phyloP scores from a whole-genome alignment of 1,140 invertebrate species.

The Dermatophagoides farinae region DNA sequence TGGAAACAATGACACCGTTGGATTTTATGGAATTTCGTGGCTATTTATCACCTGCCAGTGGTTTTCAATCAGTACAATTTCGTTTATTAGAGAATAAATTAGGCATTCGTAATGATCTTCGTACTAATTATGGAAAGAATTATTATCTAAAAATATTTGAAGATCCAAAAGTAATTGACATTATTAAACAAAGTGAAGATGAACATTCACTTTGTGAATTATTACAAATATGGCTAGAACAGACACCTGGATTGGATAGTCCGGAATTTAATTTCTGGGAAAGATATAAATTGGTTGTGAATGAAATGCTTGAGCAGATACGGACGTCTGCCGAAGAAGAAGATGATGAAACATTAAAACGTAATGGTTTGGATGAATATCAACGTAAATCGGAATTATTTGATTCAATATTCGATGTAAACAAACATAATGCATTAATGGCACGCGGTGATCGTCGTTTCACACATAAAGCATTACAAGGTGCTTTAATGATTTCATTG shows the following conservation, averaged over 20 bases:
- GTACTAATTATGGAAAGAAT: conserved; percentile 79
- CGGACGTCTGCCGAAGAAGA: conserved; percentile 32
- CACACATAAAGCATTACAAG: conserved; percentile 71
- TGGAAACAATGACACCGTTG: conserved; percentile 92
- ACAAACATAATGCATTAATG: conserved; percentile 9
- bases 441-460: conserved; percentile 55
- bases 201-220: conserved; percentile 62
- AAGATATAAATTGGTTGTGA: conserved; percentile 59
- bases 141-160: conserved; percentile 62
- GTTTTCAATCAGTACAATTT: conserved; percentile 94
- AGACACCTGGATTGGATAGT: conserved; percentile 68
- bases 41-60: conserved; percentile 78
- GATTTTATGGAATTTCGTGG: conserved; percentile 88
- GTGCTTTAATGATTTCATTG: conserved; percentile 89
- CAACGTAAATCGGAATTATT: conserved; percentile 43
- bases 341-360: conserved; percentile 14
- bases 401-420: conserved; percentile 63
- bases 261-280: conserved; percentile 80
- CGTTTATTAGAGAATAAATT: conserved; percentile 89
- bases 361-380: conserved; percentile 5
- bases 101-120: conserved; percentile 62
- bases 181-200: conserved; percentile 50
- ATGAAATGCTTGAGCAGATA: conserved; percentile 46
- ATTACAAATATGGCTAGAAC: conserved; percentile 70
- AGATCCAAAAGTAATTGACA: conserved; percentile 44